Base-by-base conservation (phyloP, 2,888 invertebrate species). In the Temnothorax rugatulus region DNA sequence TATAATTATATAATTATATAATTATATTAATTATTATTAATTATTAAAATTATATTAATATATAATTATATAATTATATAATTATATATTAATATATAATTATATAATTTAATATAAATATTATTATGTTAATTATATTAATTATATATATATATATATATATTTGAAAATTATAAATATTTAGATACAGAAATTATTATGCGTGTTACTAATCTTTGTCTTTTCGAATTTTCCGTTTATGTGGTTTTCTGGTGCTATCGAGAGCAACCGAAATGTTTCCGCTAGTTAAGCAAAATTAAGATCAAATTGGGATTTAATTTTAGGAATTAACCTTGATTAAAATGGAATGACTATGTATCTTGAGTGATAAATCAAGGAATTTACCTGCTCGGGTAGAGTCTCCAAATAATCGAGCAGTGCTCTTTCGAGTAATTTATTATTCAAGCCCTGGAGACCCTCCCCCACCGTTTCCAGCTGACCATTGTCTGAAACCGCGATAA, bases 381-480 rank as follows among this genome's bases (percentile, higher is more conserved):
- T 87, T 86, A 93, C 94, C 87, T 93, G 92, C 13, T 90, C 90
- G 3, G 90, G 86, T 4, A 87, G 63, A 66, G 83, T 91, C 57
- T 93, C 90, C 34, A 93, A 47, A 75, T 94, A 94, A 83, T 93
- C 92, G n/a, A 91, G 88, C 29, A 94, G 61, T 0, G 92, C 92
- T 41, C 89, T 91, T 59, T 91, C 91, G 41, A 94, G 85, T 34
- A 91, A 81, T 69, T 93, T 93, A 68, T 92, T 91, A 71, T 92
- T 92, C 9, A 94, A 87, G 54, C 95, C 95, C 79, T 95, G 95
- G 79, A 93, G 95, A 18, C 94, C 95, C 73, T 95, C 95, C 0
- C 95, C 95, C 21, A 95, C 95, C 44, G 95, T 94, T 88, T 95
- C 95, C 18, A 95, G 92, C 73, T 95, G 95, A 8, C 95, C 95